Evolutionary conservation across 2,888 invertebrate species (phyloP), one percentile per base, ranked within the genome.

Genomic region (Ophion ventricosus): DNA sequence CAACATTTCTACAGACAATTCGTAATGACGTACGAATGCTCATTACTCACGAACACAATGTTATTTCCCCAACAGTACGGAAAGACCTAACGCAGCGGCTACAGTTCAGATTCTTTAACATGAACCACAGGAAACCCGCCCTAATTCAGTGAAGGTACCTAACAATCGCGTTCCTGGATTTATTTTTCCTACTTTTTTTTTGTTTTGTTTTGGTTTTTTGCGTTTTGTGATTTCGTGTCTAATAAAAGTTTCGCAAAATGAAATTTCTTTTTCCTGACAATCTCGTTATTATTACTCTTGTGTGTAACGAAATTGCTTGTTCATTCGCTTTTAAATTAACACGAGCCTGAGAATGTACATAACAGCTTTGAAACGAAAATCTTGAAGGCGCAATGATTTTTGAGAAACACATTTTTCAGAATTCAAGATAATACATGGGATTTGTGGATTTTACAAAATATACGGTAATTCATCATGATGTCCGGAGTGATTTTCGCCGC

Each of bases 31-130:
- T 25, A 56, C 54, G 35, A 66, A 70, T 78, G 57, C 70, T 49
- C 23, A 80, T 63, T 88, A 91, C 90, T 91, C 87, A 91, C 87
- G 87, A 35, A 87, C 87, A 90, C 90, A 86, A 84, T 92, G 81
- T 91, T 91, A 93, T 93, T 95, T 95, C 94, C 94, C 94, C 95
- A 95, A 94, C 97, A 97, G 97, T 98, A 97, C 97, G 97, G 96
- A 98, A 98, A 97, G 97, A 98, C 95, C 96, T 97, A 96, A 97
- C 97, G 95, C 96, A 97, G 96, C 97, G 97, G 95, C 97, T 97
- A 95, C 97, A 97, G 96, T 98, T 97, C 97, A 96, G 97, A 96
- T 97, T 97, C 96, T 98, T 98, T 97, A 97, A 97, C 96, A 96
- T 96, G 95, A 95, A 96, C 94, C 97, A 97, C 96, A 97, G 97